A percentile compares a stretch with the other conserved stretches of the same genome.
Evolutionary conservation across 2,113 vertebrate genomes (phyloP).

Genomic region (Natator depressus): DNA sequence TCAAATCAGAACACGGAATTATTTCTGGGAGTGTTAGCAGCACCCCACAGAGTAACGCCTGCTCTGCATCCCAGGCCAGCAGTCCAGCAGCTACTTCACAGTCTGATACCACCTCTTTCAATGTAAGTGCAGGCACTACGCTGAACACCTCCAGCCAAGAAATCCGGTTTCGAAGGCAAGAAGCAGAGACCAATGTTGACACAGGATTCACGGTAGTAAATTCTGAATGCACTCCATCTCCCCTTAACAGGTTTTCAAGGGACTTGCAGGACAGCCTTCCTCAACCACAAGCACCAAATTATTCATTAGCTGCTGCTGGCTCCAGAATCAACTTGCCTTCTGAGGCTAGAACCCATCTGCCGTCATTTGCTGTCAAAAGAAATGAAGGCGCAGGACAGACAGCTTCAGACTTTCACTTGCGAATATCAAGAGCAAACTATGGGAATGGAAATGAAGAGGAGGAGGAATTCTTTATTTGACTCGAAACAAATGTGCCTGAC

Average conservation of each 20-base stretch:
- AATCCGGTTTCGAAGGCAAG: conserved; percentile 26
- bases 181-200: conserved; percentile 88
- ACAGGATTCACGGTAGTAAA: conserved; percentile 77
- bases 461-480: conserved; percentile 83
- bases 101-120: neutral
- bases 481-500: neutral
- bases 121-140: neutral
- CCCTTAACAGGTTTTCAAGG: conserved; percentile 22
- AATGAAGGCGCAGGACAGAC: neutral
- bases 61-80: conserved; percentile 60
- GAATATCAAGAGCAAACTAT: neutral
- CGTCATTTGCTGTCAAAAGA: neutral
- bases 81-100: conserved; percentile 9
- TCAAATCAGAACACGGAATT: neutral
- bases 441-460: neutral
- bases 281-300: neutral
- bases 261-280: conserved; percentile 25
- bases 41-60: conserved; percentile 68
- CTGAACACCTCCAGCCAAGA: conserved; percentile 25
- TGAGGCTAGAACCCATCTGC: neutral
- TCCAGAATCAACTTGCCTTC: neutral
- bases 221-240: neutral
- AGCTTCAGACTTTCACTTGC: neutral
- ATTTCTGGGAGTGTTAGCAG: conserved; percentile 42
- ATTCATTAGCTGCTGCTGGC: neutral